phyloP scores from a whole-genome alignment of 2,113 vertebrate genomes.

The Himantopus leucocephalus region DNA sequence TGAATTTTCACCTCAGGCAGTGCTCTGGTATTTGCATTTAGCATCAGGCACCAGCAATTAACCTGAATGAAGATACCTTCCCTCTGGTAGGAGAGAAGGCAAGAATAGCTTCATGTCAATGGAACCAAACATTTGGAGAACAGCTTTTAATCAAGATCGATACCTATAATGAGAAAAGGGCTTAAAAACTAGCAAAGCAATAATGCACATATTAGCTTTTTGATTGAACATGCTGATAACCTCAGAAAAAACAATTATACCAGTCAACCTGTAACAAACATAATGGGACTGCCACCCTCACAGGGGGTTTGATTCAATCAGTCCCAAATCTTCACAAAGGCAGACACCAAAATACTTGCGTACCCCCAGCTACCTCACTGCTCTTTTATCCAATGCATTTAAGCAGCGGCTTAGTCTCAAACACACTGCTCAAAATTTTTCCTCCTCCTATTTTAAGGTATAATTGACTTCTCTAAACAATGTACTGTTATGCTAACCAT shows the following conservation, averaged over 20 bases:
- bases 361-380: not conserved
- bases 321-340: not conserved
- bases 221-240: conserved; percentile 60
- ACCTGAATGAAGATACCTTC: conserved; percentile 30
- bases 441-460: not conserved
- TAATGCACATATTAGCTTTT: conserved; percentile 61
- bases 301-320: not conserved
- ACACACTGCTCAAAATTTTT: not conserved
- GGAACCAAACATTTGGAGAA: conserved; percentile 51
- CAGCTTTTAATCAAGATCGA: conserved; percentile 56
- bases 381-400: conserved; percentile 2
- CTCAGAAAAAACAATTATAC: conserved; percentile 27
- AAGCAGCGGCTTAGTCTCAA: not conserved
- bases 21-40: not conserved
- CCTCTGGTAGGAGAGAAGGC: not conserved
- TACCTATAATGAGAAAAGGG: conserved; percentile 63
- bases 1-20: not conserved
- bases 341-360: not conserved
- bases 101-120: conserved; percentile 33
- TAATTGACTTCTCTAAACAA: conserved; percentile 40
- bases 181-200: conserved; percentile 62
- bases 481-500: not conserved
- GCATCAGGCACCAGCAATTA: conserved; percentile 19
- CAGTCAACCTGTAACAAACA: conserved; percentile 14
- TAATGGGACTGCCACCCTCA: not conserved